Conservation (phyloP, 2,888 invertebrate species). For the Meganola albula region DNA sequence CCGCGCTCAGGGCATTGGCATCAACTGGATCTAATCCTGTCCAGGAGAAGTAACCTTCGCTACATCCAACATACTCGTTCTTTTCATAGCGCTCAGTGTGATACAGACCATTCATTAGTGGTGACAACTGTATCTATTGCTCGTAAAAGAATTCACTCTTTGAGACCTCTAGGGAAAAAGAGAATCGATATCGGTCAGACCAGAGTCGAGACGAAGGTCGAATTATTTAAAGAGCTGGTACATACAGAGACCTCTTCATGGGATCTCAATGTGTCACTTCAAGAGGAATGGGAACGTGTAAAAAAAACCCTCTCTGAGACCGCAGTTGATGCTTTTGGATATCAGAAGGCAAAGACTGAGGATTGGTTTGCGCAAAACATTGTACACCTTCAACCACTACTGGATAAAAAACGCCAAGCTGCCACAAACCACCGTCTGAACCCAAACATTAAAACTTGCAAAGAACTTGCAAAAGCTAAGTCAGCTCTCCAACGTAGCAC, state of each 20-base stretch:
- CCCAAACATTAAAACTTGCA: no score
- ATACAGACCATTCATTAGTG: background rate
- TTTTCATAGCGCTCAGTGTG: no score
- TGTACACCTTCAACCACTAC: background rate
- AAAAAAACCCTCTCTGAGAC: no score
- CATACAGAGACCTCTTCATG: background rate
- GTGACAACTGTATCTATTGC: background rate
- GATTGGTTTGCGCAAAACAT: background rate
- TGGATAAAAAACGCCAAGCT: background rate
- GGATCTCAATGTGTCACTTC: background rate
- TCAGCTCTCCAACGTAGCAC: no score
- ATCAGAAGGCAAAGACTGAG: no score
- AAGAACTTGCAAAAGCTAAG: no score
- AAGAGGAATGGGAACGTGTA: background rate
- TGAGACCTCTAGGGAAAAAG: no score
- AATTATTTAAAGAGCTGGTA: background rate
- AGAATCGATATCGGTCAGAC: no score
- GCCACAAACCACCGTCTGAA: no score
- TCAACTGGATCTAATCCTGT: conserved; percentile 14
- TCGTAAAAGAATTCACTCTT: background rate
- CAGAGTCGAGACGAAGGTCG: no score
- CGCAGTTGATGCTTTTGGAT: no score
- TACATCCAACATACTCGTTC: background rate
- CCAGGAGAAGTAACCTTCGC: conserved; percentile 2
- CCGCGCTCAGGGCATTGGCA: conserved; percentile 21